Conservation (phyloP, 2,797 vertebrate species). For the Ciconia nigra region DNA sequence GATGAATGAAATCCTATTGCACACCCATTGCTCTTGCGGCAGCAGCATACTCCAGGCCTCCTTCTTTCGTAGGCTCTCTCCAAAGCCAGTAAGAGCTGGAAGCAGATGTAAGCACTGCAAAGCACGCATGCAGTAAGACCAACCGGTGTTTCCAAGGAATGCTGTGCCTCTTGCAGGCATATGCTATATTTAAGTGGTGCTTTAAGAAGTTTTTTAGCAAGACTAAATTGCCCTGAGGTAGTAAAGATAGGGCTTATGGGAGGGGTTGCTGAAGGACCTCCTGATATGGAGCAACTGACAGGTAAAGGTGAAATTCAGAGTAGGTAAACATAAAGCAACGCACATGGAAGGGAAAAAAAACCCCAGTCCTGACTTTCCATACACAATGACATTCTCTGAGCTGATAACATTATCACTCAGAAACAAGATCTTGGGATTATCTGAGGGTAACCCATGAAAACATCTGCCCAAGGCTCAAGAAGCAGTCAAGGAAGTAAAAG, state of each 20-base stretch:
- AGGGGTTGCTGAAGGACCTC: not conserved
- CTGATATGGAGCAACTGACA: not conserved
- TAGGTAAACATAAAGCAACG: not conserved
- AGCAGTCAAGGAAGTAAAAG: not conserved
- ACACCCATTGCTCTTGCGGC: rapidly evolving
- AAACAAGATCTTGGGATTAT: not conserved
- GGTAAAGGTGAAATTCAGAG: not conserved
- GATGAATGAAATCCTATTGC: not conserved
- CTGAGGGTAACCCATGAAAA: not conserved
- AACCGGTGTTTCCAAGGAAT: not conserved
- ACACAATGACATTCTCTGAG: not conserved
- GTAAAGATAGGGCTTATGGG: not conserved
- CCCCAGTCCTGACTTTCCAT: not conserved
- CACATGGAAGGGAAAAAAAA: rapidly evolving
- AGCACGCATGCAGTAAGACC: rapidly evolving
- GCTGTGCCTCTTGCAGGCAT: rapidly evolving
- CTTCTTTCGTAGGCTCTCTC: not conserved
- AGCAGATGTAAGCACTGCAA: not conserved
- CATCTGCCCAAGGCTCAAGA: not conserved
- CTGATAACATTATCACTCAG: not conserved
- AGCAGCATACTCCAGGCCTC: not conserved
- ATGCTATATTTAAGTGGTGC: not conserved
- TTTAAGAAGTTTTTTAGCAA: not conserved
- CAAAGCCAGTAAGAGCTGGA: not conserved
- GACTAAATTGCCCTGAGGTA: rapidly evolving